Percentiles rank a stretch among this genome's conserved stretches.
Evolutionary conservation across 2,113 vertebrate genomes (phyloP).

Genomic region (Eulemur macaco): DNA sequence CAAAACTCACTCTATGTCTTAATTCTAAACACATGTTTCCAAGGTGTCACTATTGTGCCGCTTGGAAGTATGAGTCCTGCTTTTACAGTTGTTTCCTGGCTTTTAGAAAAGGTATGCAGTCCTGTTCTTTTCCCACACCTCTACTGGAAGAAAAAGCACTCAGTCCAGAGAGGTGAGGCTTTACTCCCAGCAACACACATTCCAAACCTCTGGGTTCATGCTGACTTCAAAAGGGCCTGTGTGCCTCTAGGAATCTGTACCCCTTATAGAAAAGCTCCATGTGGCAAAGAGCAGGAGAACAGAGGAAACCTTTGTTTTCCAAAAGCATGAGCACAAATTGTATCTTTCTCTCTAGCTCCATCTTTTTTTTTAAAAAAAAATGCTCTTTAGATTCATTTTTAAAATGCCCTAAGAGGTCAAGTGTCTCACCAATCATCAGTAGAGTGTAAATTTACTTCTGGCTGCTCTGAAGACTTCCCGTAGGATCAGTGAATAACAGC

Average conservation of each 20-base stretch:
- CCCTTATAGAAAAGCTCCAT: neutral
- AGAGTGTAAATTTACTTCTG: neutral
- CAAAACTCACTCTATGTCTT: neutral
- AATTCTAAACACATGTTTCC: conserved; percentile 18
- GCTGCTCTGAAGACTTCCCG: neutral
- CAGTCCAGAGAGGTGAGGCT: neutral
- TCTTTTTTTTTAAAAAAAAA: neutral
- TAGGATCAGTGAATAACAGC: neutral
- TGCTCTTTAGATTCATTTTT: neutral
- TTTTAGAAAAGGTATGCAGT: conserved; percentile 42
- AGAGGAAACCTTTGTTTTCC: neutral
- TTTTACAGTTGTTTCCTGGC: conserved; percentile 41
- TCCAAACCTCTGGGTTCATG: conserved; percentile 6
- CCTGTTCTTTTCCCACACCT: neutral
- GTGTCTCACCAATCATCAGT: neutral
- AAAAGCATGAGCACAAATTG: neutral
- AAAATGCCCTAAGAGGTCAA: neutral
- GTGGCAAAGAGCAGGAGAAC: accelerated
- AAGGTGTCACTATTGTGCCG: neutral
- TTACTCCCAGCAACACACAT: conserved; percentile 57
- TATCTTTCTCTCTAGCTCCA: neutral
- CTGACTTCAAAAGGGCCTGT: neutral
- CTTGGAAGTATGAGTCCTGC: conserved; percentile 21
- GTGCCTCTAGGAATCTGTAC: neutral
- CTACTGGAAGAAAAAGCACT: neutral